Base-by-base conservation (phyloP, 2,113 vertebrate species). In the Crocuta crocuta region DNA sequence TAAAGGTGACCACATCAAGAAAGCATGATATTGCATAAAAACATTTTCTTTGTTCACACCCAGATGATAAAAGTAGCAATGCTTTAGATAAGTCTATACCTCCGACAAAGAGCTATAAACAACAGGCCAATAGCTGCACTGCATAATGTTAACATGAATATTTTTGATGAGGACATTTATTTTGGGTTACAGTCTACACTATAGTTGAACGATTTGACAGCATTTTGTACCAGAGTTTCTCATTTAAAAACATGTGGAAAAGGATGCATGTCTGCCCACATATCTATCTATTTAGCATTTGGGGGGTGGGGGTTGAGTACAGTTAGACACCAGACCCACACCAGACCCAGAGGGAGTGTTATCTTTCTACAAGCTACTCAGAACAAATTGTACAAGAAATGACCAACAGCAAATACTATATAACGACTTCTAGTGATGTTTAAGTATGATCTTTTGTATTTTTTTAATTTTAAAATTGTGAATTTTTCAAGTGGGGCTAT, bases 1-100 rank as follows among this genome's bases (percentile, higher is more conserved):
- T 98, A 97, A 97, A 98, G 80, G 71, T 98, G 96, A 98, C 95
- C 94, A 96, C 97, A 98, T 96, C 76, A 90, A 98, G 97, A 98
- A 95, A 93, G 97, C 86, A 98, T 93, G 94, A 70, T 70, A 76
- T 83, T 93, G 63, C 80, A 1, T 76, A 89, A 96, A 80, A 94
- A 84, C 45, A 50, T n/a, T 33, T 98, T 93, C 76, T 98, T 96
- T 98, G 93, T 88, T 89, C 97, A 96, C n/a, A 73, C 92, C 78
- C 86, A 92, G 31, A 97, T 81, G 65, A 98, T 96, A 94, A 96
- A 97, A 91, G 61, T 78, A 43, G 70, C 15, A 71, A 31, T 35
- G 43, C 79, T 73, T 73, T 91, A 90, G 76, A 87, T 95, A 95
- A 95, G n/a, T 11, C 53, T 61, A 1, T 0, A 0, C 23, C 50